Conservation (phyloP, 1,140 invertebrate genomes). For the Pseudoatta argentina region DNA sequence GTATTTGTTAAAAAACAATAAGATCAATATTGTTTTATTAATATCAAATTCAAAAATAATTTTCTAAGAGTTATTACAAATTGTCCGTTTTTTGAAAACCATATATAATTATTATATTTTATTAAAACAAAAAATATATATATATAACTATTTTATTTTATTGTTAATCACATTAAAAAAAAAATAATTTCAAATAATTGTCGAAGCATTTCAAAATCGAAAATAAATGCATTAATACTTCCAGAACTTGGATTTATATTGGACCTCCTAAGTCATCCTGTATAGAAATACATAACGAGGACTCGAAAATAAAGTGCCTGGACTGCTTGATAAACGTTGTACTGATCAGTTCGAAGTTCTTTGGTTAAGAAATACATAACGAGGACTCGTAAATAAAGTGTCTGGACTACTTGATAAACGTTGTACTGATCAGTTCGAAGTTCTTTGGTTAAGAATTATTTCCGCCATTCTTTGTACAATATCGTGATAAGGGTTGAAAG, state of each 20-base stretch:
- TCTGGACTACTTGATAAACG: constrained; percentile 52
- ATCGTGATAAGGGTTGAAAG: constrained; percentile 39
- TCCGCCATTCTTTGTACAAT: constrained; percentile 49
- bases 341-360: constrained; percentile 11
- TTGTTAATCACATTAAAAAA: neutral
- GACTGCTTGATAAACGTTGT: constrained; percentile 54
- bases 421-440: constrained; percentile 15
- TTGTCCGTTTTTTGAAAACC: too few species aligned
- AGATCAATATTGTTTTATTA: neutral
- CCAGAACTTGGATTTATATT: neutral
- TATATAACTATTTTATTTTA: neutral
- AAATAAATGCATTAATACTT: neutral
- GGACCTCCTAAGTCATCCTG: neutral
- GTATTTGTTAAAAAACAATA: neutral
- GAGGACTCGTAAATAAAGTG: neutral
- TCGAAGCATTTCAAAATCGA: neutral
- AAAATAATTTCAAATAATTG: neutral
- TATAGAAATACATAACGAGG: neutral
- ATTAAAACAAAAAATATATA: too few species aligned
- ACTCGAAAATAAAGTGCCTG: neutral
- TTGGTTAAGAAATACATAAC: constrained; percentile 21
- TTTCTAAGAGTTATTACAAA: neutral
- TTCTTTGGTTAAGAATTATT: constrained; percentile 46
- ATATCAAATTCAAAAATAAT: neutral
- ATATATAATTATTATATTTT: neutral